Evolutionary conservation across 2,888 invertebrate species (phyloP).

Genomic region (Teinopalpus imperialis): DNA sequence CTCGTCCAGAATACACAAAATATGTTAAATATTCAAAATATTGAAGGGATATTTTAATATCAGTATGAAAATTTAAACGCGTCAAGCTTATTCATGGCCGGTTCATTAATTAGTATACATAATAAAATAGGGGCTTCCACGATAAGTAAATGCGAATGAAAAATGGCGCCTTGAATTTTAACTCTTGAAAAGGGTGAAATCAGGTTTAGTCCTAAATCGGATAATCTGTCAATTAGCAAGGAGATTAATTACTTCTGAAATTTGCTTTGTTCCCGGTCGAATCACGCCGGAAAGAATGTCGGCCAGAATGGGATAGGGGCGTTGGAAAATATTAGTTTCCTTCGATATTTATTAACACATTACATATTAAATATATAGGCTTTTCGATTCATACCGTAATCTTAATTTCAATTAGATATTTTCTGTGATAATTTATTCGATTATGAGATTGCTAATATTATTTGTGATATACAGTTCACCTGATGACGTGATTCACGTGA

Average conservation of each 20-base stretch:
- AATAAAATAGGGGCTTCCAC: slow-evolving; percentile 5
- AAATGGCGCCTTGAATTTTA: slow-evolving; percentile 23
- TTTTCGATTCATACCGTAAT: too few species aligned
- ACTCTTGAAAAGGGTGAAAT: slow-evolving; percentile 30
- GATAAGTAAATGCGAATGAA: slow-evolving; percentile 20
- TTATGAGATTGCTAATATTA: too few species aligned
- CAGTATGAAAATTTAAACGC: not conserved
- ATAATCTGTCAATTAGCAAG: slow-evolving; percentile 41
- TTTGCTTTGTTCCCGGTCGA: slow-evolving; percentile 25
- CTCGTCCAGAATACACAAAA: too few species aligned
- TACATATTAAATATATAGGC: too few species aligned
- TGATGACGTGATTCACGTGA: too few species aligned
- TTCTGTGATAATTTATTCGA: too few species aligned
- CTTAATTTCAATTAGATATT: too few species aligned
- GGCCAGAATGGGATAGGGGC: not conserved
- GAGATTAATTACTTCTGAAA: slow-evolving; percentile 39
- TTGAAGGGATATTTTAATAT: not conserved
- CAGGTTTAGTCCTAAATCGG: slow-evolving; percentile 36
- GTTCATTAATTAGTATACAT: slow-evolving; percentile 19
- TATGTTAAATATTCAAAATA: not conserved
- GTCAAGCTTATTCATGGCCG: not conserved
- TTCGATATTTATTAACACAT: not conserved
- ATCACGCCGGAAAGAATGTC: slow-evolving; percentile 15
- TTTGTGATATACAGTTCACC: too few species aligned
- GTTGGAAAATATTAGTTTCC: not conserved